Percentiles rank a stretch among this genome's conserved stretches.
phyloP scores from a whole-genome alignment of 2,888 invertebrate species.

The Dusona sp. region DNA sequence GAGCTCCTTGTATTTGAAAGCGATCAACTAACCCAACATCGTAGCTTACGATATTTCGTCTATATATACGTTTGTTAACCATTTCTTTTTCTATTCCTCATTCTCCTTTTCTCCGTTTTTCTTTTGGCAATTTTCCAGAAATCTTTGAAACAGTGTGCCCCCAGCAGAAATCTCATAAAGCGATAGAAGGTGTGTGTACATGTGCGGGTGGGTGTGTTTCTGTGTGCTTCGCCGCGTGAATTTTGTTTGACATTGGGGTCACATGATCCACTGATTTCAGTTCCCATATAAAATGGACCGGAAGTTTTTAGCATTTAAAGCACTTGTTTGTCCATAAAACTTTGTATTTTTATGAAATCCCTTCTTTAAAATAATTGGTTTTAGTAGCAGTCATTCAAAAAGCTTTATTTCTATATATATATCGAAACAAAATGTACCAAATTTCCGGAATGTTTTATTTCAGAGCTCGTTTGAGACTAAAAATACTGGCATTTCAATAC shows the following conservation, averaged over 20 bases:
- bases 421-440: neutral
- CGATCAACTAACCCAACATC: conserved; percentile 54
- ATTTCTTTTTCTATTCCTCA: conserved; percentile 21
- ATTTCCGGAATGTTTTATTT: neutral
- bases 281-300: conserved; percentile 29
- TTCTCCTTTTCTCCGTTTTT: conserved; percentile 17
- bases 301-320: conserved; percentile 28
- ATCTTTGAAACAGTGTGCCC: conserved; percentile 45
- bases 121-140: conserved; percentile 56
- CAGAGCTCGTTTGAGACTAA: neutral
- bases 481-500: conserved; percentile 6
- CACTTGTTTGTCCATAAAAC: neutral
- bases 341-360: neutral
- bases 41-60: conserved; percentile 3
- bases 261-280: conserved; percentile 38
- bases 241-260: conserved; percentile 62
- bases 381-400: neutral
- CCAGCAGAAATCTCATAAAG: conserved; percentile 49
- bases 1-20: conserved; percentile 41
- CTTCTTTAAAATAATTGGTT: neutral
- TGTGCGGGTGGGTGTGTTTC: conserved; percentile 13
- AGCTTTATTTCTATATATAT: neutral
- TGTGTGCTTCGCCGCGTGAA: conserved; percentile 23
- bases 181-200: neutral
- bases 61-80: conserved; percentile 20